These are phyloP conservation scores for Gibbula magus DNA, from an alignment of 2,888 invertebrate species.

Conservation along the genomic window DNA sequence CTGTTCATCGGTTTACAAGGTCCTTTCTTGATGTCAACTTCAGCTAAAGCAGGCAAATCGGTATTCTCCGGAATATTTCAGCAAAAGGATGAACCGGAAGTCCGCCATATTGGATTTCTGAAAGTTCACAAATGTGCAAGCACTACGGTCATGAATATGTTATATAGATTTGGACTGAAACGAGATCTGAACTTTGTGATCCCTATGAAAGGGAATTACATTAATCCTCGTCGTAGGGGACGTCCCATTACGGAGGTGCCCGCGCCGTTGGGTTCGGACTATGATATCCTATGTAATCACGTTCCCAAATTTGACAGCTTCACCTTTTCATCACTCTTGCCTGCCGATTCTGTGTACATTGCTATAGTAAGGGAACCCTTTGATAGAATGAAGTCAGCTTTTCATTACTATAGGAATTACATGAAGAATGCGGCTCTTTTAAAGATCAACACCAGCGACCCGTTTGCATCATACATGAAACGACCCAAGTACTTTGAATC, in stretches of 20 bases:
- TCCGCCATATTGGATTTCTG: constrained; percentile 50
- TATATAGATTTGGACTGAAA: constrained; percentile 48
- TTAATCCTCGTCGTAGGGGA: constrained; percentile 20
- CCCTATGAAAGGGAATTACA: constrained; percentile 44
- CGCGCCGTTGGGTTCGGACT: constrained; percentile 39
- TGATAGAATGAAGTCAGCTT: constrained; percentile 49
- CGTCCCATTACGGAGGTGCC: constrained; percentile 35
- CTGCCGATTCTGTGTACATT: constrained; percentile 48
- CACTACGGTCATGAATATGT: constrained; percentile 48
- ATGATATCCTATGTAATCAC: constrained; percentile 52
- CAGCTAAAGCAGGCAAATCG: no score
- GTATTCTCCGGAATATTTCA: no score
- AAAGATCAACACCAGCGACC: not conserved
- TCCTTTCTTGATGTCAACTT: no score
- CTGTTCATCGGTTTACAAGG: no score
- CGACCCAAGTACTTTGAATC: constrained; percentile 42
- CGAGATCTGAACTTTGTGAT: constrained; percentile 47
- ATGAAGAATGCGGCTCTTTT: not conserved
- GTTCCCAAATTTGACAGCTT: constrained; percentile 45
- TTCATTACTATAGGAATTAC: constrained; percentile 40
- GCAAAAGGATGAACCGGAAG: constrained; percentile 24
- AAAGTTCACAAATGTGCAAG: constrained; percentile 57
- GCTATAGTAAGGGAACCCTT: constrained; percentile 54
- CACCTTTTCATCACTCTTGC: constrained; percentile 42
- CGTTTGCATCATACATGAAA: constrained; percentile 44